phyloP scores from a whole-genome alignment of 23 tunicate species.

The Clavelina lepadiformis region DNA sequence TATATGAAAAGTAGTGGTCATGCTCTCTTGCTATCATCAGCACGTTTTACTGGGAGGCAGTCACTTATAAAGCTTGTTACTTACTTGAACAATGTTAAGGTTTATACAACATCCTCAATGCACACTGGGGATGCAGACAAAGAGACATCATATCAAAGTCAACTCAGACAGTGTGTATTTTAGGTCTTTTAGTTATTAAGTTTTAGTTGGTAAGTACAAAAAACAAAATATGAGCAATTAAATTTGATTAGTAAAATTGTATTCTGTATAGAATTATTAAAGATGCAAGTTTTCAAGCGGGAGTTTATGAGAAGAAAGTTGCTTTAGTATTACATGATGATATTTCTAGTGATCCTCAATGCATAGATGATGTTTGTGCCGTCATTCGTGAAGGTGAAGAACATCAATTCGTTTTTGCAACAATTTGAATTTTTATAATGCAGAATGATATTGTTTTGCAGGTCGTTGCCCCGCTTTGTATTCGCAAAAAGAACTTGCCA shows the following conservation, averaged over 20 bases:
- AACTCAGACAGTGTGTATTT: constrained; percentile 16
- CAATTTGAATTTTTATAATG: not conserved
- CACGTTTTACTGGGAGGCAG: constrained; percentile 48
- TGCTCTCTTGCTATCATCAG: constrained; percentile 57
- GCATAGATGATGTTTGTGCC: constrained; percentile 64
- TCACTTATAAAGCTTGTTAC: constrained; percentile 45
- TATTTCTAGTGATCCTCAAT: constrained; percentile 22
- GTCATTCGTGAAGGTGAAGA: constrained; percentile 57
- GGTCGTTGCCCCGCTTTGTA: constrained; percentile 82
- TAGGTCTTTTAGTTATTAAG: too few relatives aligned
- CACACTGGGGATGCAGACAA: not conserved
- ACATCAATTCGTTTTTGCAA: too few relatives aligned
- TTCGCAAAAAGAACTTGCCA: constrained; percentile 49
- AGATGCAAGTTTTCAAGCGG: constrained; percentile 59
- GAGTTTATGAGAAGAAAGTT: constrained; percentile 40
- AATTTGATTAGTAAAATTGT: not conserved
- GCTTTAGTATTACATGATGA: constrained; percentile 50
- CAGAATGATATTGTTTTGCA: constrained; percentile 2
- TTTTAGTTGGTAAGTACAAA: too few relatives aligned
- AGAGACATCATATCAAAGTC: not conserved
- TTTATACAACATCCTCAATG: not conserved
- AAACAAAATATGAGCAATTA: too few relatives aligned
- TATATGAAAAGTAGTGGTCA: constrained; percentile 53
- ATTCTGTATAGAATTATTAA: constrained; percentile 35
- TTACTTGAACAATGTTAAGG: constrained; percentile 13